Evolutionary conservation across 2,113 vertebrate species (phyloP).

Genomic region (Chamaea fasciata): DNA sequence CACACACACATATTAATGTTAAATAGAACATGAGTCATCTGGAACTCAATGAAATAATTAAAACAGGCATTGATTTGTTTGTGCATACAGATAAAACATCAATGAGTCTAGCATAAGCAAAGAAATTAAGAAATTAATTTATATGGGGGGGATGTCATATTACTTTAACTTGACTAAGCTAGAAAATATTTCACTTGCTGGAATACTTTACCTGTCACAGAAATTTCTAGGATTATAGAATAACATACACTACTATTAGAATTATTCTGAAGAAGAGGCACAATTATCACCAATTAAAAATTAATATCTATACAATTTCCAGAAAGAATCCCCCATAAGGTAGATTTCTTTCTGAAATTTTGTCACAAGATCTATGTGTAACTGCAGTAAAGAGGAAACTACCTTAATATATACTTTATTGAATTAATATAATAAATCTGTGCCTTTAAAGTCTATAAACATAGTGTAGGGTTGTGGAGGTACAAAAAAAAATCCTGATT

Average conservation of each 20-base stretch:
- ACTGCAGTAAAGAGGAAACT: neutral
- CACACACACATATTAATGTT: neutral
- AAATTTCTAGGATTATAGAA: neutral
- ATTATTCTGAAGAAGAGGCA: neutral
- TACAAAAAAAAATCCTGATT: neutral
- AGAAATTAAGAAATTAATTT: neutral
- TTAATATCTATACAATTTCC: neutral
- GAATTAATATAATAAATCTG: neutral
- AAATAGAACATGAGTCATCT: neutral
- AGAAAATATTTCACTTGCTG: neutral
- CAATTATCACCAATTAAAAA: neutral
- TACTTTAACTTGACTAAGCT: neutral
- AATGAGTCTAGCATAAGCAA: neutral
- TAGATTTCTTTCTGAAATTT: neutral
- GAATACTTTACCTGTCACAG: neutral
- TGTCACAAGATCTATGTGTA: neutral
- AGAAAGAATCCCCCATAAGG: neutral
- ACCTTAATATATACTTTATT: neutral
- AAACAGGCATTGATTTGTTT: neutral
- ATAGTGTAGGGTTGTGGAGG: accelerated
- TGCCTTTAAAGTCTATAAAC: neutral
- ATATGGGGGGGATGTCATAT: neutral
- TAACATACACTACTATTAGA: neutral
- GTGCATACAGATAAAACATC: neutral
- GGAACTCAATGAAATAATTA: neutral